phyloP scores from a whole-genome alignment of 1,140 invertebrate genomes.

The Camponotus pennsylvanicus region DNA sequence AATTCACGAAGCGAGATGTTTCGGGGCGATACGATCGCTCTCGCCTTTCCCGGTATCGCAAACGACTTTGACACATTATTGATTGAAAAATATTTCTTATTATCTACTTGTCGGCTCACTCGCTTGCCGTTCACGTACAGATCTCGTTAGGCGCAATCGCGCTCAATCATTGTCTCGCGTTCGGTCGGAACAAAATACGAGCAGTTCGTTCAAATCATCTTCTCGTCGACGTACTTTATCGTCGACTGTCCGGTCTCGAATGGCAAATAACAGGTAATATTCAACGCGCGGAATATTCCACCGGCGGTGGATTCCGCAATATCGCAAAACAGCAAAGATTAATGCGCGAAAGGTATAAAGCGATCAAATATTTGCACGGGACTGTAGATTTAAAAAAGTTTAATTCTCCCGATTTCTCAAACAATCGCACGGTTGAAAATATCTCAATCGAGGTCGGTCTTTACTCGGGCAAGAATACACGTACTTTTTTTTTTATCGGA shows the following conservation, averaged over 20 bases:
- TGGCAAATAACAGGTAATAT: background rate
- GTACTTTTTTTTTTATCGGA: background rate
- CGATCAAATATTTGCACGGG: background rate
- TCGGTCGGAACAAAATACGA: background rate
- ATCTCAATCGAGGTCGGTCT: background rate
- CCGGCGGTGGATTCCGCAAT: background rate
- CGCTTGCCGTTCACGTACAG: slow-evolving; percentile 31
- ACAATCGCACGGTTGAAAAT: background rate
- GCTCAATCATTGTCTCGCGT: slow-evolving; percentile 13
- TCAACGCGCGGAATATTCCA: background rate
- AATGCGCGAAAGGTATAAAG: background rate
- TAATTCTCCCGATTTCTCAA: background rate
- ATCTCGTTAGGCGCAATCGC: slow-evolving; percentile 41
- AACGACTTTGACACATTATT: slow-evolving; percentile 43
- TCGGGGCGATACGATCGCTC: slow-evolving; percentile 3
- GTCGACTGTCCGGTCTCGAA: slow-evolving; percentile 7
- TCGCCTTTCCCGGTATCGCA: background rate
- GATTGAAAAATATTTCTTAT: slow-evolving; percentile 35
- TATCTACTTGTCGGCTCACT: slow-evolving; percentile 18
- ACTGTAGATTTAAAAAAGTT: background rate
- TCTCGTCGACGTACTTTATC: background rate
- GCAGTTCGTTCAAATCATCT: slow-evolving; percentile 14
- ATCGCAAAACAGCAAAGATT: background rate
- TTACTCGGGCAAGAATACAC: background rate
- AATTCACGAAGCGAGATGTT: slow-evolving; percentile 15